Evolutionary conservation across 2,113 vertebrate genomes (phyloP).

Genomic region (Galeopterus variegatus): DNA sequence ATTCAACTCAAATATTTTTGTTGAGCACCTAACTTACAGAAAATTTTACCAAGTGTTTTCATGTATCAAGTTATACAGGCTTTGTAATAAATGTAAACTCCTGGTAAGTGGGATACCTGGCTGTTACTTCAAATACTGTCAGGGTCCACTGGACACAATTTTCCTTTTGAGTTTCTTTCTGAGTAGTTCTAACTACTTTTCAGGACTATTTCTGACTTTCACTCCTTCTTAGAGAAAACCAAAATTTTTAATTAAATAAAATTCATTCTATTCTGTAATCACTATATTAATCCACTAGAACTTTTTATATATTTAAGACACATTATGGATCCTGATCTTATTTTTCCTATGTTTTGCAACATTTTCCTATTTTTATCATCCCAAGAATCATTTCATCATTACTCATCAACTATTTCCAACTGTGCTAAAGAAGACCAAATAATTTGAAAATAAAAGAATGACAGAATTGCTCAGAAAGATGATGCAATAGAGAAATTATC

Average conservation of each 20-base stretch:
- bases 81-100: neutral
- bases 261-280: neutral
- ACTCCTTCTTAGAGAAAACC: neutral
- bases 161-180: constrained; percentile 31
- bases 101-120: neutral
- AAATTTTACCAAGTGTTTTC: constrained; percentile 11
- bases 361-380: constrained; percentile 11
- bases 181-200: neutral
- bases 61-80: neutral
- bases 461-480: neutral
- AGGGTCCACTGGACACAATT: neutral
- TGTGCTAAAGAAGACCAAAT: neutral
- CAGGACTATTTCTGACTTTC: neutral
- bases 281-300: neutral
- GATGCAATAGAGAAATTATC: neutral
- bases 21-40: neutral
- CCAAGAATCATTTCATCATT: neutral
- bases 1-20: constrained; percentile 62
- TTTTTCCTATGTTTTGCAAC: neutral
- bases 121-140: neutral
- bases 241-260: neutral
- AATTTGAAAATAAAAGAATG: neutral
- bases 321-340: neutral
- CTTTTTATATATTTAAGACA: neutral
- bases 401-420: neutral